Evolutionary conservation across 2,888 invertebrate species (phyloP), one percentile per base, ranked within the genome.

Genomic region (Drosophila subsilvestris): DNA sequence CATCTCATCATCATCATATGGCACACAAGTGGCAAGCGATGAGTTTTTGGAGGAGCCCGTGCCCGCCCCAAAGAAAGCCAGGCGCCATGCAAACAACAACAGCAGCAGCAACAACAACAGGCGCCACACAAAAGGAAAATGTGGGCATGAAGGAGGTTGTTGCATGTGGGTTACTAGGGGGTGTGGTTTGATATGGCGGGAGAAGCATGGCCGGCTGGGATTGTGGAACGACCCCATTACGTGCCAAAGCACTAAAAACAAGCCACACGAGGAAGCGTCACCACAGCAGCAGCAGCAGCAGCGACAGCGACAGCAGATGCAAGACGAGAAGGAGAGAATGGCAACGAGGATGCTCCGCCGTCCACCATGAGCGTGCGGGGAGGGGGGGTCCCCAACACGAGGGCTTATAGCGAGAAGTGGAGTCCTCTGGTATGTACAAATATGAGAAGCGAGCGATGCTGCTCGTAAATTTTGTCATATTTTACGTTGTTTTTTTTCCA

Each of bases 401-500:
- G 68, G 68, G 65, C 65, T 66, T 67, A 66, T 48, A 48, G 65
- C 65, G 20, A 29, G 65, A 37, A 37, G 37, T n/a, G 37, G 37
- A 7, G 37, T n/a, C 37, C 42, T 60, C 45, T 58, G 58, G 58
- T 60, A 48, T 74, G 68, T 65, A 75, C 70, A 85, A 80, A 85
- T 81, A 84, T 80, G 81, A 80, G 70, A 66, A 65, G 42, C 63
- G 57, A 68, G 65, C 62, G 60, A 54, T 65, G 82, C 88, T 88
- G 82, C 88, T 88, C 83, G 88, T 83, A 83, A 83, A 83, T 83
- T 83, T 88, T 83, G 83, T 83, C 83, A 81, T 83, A 80, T 86
- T 86, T 88, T 80, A 72, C 86, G 81, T 37, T 79, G 74, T 76
- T 75, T 76, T 57, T 66, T 66, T 67, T 79, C 63, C 71, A 76